Percentiles rank a stretch among this genome's conserved stretches.
Evolutionary conservation across 1,140 invertebrate genomes (phyloP).

Genomic region (Vanessa atalanta): DNA sequence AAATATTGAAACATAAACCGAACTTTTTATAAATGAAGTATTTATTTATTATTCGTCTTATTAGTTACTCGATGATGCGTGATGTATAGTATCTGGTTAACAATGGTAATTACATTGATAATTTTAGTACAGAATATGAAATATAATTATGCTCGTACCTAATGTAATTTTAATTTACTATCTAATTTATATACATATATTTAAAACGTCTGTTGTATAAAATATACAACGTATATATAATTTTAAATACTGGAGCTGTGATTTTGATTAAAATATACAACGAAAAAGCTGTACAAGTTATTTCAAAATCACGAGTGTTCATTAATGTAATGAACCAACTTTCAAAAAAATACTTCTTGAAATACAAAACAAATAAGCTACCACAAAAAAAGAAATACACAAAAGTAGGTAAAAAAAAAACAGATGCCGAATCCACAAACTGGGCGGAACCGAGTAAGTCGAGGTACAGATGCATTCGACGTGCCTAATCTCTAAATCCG

Average conservation of each 20-base stretch:
- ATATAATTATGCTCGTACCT: too few species aligned
- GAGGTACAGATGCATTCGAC: conserved; percentile 60
- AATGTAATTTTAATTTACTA: too few species aligned
- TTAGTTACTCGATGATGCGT: too few species aligned
- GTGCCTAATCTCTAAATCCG: conserved; percentile 65
- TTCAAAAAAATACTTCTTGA: neutral
- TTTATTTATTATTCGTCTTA: neutral
- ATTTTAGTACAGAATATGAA: too few species aligned
- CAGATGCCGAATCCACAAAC: conserved; percentile 19
- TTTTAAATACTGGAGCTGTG: too few species aligned
- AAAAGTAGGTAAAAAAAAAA: neutral
- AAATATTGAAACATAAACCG: conserved; percentile 29
- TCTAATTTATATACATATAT: too few species aligned
- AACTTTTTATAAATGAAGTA: conserved; percentile 4
- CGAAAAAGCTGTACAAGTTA: too few species aligned
- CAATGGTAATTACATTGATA: too few species aligned
- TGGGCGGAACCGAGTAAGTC: conserved; percentile 29
- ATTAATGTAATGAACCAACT: conserved; percentile 4
- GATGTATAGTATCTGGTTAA: too few species aligned
- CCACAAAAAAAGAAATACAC: neutral
- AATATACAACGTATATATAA: too few species aligned
- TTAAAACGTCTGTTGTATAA: too few species aligned
- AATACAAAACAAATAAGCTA: neutral
- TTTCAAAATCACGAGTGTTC: neutral
- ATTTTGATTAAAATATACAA: too few species aligned